Evolutionary conservation across 2,888 invertebrate species (phyloP).

Genomic region (Helobdella robusta): DNA sequence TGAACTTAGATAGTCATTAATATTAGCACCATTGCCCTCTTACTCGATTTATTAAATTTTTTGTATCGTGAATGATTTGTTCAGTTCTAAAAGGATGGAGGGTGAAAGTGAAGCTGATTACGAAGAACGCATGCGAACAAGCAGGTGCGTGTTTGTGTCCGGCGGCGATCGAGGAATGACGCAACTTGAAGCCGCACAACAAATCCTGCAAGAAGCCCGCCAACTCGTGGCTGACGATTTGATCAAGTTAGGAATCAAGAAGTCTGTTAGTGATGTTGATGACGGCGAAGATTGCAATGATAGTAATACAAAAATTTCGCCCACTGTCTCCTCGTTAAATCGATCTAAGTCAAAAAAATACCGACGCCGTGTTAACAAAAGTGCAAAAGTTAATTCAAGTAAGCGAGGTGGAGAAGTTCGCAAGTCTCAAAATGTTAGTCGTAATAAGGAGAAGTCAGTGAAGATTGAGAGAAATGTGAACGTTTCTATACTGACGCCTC

Average conservation of each 20-base stretch:
- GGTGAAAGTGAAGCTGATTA: constrained; percentile 60
- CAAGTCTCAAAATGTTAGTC: neutral
- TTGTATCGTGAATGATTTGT: no score
- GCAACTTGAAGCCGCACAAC: constrained; percentile 68
- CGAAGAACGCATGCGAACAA: constrained; percentile 51
- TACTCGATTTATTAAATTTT: no score
- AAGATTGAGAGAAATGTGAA: no score
- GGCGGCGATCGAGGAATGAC: constrained; percentile 60
- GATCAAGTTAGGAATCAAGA: constrained; percentile 33
- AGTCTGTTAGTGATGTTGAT: neutral
- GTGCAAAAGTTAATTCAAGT: neutral
- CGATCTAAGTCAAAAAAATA: no score
- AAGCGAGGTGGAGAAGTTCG: neutral
- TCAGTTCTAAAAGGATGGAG: constrained; percentile 58
- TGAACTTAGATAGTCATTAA: no score
- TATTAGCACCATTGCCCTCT: no score
- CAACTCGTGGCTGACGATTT: constrained; percentile 54
- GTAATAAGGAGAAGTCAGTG: neutral
- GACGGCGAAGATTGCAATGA: no score
- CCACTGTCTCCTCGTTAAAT: no score
- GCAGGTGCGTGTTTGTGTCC: constrained; percentile 44
- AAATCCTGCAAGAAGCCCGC: constrained; percentile 70
- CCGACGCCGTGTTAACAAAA: neutral
- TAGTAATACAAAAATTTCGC: no score
- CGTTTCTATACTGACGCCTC: no score